Conservation (phyloP, 2,797 vertebrate species). For the Cynodonichthys magdalenae region DNA sequence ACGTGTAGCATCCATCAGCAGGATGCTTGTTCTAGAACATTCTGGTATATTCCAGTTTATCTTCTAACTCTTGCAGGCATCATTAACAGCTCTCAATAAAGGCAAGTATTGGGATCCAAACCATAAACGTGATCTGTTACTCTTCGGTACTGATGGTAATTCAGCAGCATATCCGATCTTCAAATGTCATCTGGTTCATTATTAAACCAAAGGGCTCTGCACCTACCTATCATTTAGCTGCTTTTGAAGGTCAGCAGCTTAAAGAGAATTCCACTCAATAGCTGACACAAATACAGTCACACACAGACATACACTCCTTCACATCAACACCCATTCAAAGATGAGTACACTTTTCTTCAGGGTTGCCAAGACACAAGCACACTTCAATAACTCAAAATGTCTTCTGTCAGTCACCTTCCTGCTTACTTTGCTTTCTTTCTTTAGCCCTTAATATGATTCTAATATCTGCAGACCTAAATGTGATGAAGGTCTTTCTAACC, state of each 20-base stretch:
- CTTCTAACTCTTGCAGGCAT: background rate
- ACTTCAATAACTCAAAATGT: slow-evolving; percentile 50
- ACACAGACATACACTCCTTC: background rate
- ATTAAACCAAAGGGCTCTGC: slow-evolving; percentile 49
- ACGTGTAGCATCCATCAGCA: slow-evolving; percentile 1
- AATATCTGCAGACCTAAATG: slow-evolving; percentile 41
- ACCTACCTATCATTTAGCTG: slow-evolving; percentile 58
- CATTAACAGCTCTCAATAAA: background rate
- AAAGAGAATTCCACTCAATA: slow-evolving; percentile 57
- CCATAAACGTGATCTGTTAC: slow-evolving; percentile 24
- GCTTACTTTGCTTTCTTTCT: slow-evolving; percentile 16
- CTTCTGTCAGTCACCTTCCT: slow-evolving; percentile 48
- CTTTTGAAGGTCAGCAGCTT: slow-evolving; percentile 68
- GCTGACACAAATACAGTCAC: slow-evolving; percentile 27
- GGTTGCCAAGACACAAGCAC: slow-evolving; percentile 14
- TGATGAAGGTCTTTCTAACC: slow-evolving; percentile 15
- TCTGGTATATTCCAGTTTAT: background rate
- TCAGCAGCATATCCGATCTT: slow-evolving; percentile 52
- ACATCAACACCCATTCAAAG: background rate
- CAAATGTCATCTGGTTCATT: slow-evolving; percentile 73
- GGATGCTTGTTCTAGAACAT: background rate
- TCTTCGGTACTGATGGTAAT: slow-evolving; percentile 39
- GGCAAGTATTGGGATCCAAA: background rate
- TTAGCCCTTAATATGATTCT: slow-evolving; percentile 39
- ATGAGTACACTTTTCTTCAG: slow-evolving; percentile 1